These are phyloP conservation scores for Heliocidaris erythrogramma DNA, from an alignment of 35 echinoderm and acorn worm species.

Conservation along the genomic window DNA sequence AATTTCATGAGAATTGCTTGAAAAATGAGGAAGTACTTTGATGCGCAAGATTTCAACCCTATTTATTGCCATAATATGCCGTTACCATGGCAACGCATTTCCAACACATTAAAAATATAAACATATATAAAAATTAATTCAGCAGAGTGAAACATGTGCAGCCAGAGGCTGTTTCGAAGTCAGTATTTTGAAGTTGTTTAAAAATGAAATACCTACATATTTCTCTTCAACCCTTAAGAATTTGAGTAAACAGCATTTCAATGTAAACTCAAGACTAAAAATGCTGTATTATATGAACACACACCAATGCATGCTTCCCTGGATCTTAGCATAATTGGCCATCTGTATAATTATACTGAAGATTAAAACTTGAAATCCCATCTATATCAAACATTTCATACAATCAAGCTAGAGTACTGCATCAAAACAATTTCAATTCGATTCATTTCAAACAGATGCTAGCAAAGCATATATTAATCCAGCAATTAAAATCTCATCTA, in stretches of 20 bases:
- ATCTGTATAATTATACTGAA: not conserved
- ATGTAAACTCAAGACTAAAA: not conserved
- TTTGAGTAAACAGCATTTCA: not conserved
- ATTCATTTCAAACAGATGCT: not conserved
- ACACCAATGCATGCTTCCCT: not conserved
- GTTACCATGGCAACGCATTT: too few species aligned
- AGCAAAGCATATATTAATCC: not conserved
- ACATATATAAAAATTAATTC: too few species aligned
- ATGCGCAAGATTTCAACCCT: too few species aligned
- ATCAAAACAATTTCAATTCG: not conserved
- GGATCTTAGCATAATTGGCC: not conserved
- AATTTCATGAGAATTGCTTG: too few species aligned
- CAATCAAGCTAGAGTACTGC: not conserved
- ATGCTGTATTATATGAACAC: too few species aligned
- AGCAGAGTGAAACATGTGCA: too few species aligned
- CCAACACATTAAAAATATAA: too few species aligned
- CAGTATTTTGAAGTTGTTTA: too few species aligned
- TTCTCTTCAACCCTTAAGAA: not conserved
- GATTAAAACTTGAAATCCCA: not conserved
- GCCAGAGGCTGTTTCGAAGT: too few species aligned
- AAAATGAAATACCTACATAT: too few species aligned
- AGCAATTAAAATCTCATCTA: conserved; percentile 5
- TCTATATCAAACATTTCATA: not conserved
- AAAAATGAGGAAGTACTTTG: too few species aligned
- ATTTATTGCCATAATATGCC: too few species aligned